phyloP scores from a whole-genome alignment of 2,888 invertebrate species.

The Rosalia funebris region DNA sequence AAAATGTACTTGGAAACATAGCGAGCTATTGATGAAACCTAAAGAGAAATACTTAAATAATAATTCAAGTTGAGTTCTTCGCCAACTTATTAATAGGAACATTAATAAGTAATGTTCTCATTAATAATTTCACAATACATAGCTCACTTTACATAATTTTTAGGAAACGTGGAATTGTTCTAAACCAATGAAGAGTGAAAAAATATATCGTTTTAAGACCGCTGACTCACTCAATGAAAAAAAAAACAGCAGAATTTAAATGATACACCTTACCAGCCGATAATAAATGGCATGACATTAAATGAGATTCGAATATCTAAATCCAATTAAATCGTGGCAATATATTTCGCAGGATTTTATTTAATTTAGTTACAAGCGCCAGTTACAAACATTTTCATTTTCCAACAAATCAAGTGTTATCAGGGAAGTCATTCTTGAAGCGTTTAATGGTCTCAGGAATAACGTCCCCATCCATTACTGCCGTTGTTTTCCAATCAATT shows the following conservation, averaged over 20 bases:
- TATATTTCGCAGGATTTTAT: slow-evolving; percentile 12
- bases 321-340: slow-evolving; percentile 11
- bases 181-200: too few relatives aligned
- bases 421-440: slow-evolving; percentile 12
- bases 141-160: too few relatives aligned
- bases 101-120: too few relatives aligned
- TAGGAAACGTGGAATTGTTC: too few relatives aligned
- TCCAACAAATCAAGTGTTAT: slow-evolving; percentile 20
- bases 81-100: too few relatives aligned
- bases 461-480: slow-evolving; percentile 22
- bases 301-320: slow-evolving; percentile 9
- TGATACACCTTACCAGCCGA: background rate
- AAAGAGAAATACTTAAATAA: too few relatives aligned
- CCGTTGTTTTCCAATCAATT: slow-evolving; percentile 28
- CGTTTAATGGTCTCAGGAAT: slow-evolving; percentile 24
- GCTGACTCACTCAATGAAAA: too few relatives aligned
- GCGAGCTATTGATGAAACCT: too few relatives aligned
- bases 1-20: too few relatives aligned
- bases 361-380: slow-evolving; percentile 5
- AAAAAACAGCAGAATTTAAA: slow-evolving; percentile 1
- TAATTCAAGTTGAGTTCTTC: too few relatives aligned
- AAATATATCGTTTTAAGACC: too few relatives aligned
- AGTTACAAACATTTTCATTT: slow-evolving; percentile 5
- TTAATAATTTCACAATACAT: too few relatives aligned
- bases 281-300: slow-evolving; percentile 6